Base-by-base conservation (phyloP, 2,113 vertebrate species). In the Xyrauchen texanus region DNA sequence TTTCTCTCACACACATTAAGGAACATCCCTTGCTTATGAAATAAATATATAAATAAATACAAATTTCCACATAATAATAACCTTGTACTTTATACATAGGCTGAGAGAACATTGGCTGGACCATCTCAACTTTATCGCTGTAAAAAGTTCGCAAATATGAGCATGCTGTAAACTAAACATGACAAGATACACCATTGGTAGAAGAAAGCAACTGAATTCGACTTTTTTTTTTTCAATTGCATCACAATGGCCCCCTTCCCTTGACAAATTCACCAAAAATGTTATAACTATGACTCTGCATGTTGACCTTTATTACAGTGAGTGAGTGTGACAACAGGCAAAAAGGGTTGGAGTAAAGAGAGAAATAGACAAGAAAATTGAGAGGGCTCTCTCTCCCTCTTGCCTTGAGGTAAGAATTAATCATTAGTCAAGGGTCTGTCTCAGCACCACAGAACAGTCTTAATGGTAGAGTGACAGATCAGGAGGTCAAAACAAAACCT, bases 351-450 rank as follows among this genome's bases (percentile, higher is more conserved):
- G 21, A 7, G 7, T 12, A 21, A 16, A 15, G 68, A 58, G 12
- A 55, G 12, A 62, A 0, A 63, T 4, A 63, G 72, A 60, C 8
- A 16, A 15, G 34, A 0, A 46, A 57, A 71, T 68, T 21, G 44
- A 58, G 42, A 71, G 12, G 8, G 52, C 46, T 42, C 9, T 63
- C 44, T 16, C 12, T 76, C 57, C 66, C 21, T 77, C 42, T 34
- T 34, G 21, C 3, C 21, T 3, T 34, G 45, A n/a, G 13, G 51
- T 42, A 49, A 72, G 10, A 63, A 76, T 82, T 9, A 86, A 82
- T 84, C 82, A 80, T 82, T 86, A 86, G 64, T 75, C 77, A 81
- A 72, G n/a, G 57, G 52, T 55, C 53, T 68, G 42, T 72, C 52
- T 21, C n/a, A 69, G 51, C 21, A 3, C 21, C 21, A 61, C 44